A percentile compares a stretch with the other conserved stretches of the same genome.
Evolutionary conservation across 2,888 invertebrate species (phyloP).

Genomic region (Heliconius hortense): DNA sequence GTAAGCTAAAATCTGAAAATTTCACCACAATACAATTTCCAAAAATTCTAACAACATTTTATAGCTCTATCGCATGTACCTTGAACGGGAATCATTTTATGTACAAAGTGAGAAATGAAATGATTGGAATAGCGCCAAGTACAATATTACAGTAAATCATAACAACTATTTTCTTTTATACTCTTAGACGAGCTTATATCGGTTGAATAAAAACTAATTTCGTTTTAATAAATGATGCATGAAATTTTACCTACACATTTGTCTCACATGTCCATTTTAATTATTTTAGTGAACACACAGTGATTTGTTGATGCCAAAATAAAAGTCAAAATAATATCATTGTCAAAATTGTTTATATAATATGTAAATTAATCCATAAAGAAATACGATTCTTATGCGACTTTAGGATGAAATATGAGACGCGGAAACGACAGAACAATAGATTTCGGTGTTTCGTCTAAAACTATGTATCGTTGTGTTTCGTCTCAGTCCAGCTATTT

Average conservation of each 20-base stretch:
- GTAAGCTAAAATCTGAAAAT: slow-evolving; percentile 52
- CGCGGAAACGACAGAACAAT: slow-evolving; percentile 63
- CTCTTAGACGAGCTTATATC: slow-evolving; percentile 56
- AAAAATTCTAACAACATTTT: slow-evolving; percentile 69
- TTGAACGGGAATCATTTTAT: slow-evolving; percentile 73
- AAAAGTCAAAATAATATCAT: not conserved
- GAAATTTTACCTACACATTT: slow-evolving; percentile 65
- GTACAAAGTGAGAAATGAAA: slow-evolving; percentile 70
- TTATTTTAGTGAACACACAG: slow-evolving; percentile 67
- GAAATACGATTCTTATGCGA: slow-evolving; percentile 49
- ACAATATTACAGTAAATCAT: slow-evolving; percentile 45
- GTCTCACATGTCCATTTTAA: slow-evolving; percentile 67
- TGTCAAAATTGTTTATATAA: not conserved
- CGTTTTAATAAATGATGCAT: slow-evolving; percentile 60
- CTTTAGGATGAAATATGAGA: slow-evolving; percentile 64
- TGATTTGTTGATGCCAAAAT: slow-evolving; percentile 45
- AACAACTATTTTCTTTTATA: slow-evolving; percentile 54
- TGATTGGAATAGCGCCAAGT: slow-evolving; percentile 69
- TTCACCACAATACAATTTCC: slow-evolving; percentile 67
- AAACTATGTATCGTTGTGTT: slow-evolving; percentile 56
- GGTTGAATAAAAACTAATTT: slow-evolving; percentile 54
- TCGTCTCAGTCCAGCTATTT: slow-evolving; percentile 61
- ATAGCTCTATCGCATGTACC: slow-evolving; percentile 70
- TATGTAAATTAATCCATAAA: slow-evolving; percentile 19
- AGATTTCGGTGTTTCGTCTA: slow-evolving; percentile 58